Conservation (phyloP, 2,888 invertebrate species). For the Caenorhabditis sp. region DNA sequence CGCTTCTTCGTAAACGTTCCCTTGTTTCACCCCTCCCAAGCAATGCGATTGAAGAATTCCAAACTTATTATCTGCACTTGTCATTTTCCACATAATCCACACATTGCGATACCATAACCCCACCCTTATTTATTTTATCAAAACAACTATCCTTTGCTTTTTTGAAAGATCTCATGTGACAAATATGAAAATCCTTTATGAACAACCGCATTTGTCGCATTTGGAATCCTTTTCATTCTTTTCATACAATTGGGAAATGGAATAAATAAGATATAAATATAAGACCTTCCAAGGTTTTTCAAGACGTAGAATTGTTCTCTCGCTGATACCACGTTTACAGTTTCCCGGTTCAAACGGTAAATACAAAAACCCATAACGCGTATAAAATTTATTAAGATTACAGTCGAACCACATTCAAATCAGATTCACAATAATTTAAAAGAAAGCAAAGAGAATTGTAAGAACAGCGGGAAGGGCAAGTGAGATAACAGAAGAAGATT, state of each 20-base stretch:
- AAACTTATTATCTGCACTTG: conserved; percentile 21
- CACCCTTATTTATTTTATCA: neutral
- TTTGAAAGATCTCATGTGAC: conserved; percentile 21
- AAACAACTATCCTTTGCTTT: conserved; percentile 1
- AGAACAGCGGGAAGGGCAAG: conserved; percentile 18
- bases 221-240: neutral
- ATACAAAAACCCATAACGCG: too few species aligned
- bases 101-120: neutral
- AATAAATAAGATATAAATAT: too few species aligned
- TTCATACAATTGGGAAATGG: too few species aligned
- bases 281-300: too few species aligned
- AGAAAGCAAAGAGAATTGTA: conserved; percentile 14
- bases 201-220: conserved; percentile 11
- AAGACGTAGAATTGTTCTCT: too few species aligned
- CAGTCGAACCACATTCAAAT: neutral
- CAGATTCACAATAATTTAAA: conserved; percentile 10
- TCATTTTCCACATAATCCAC: conserved; percentile 22
- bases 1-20: too few species aligned
- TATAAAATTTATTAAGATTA: neutral
- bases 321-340: too few species aligned
- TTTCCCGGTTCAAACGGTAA: too few species aligned
- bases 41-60: too few species aligned
- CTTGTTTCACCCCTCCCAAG: too few species aligned
- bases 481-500: conserved; percentile 34
- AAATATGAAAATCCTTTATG: conserved; percentile 3